Conservation (phyloP, 2,113 vertebrate genomes). For the Hylia prasina region DNA sequence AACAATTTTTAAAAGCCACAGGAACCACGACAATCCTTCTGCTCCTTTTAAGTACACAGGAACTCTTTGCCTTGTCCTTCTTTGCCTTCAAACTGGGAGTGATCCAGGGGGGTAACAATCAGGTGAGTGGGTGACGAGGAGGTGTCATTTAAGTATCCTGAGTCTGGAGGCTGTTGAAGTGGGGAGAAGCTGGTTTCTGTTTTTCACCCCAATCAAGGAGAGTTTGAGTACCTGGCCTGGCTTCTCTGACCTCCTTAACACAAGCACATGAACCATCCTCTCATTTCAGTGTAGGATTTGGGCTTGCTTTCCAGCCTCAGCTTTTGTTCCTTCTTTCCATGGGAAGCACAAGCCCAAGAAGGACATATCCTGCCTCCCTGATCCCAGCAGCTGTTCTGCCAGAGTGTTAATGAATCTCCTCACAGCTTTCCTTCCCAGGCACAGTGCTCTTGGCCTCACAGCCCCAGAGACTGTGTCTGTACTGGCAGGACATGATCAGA, state of each 20-base stretch:
- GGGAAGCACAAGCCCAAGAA: not conserved
- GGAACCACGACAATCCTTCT: not conserved
- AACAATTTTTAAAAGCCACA: not conserved
- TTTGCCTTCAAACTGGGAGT: not conserved
- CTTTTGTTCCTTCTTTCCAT: not conserved
- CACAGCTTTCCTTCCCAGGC: not conserved
- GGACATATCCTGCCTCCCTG: not conserved
- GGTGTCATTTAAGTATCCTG: not conserved
- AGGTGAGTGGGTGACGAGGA: not conserved
- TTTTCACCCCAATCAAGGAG: not conserved
- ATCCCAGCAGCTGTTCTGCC: not conserved
- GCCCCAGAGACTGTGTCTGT: not conserved
- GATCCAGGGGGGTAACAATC: accelerated
- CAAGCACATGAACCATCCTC: accelerated
- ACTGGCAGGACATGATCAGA: not conserved
- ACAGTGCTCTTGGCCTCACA: not conserved
- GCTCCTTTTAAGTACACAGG: not conserved
- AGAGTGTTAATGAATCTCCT: not conserved
- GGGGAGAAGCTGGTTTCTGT: not conserved
- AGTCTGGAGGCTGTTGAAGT: not conserved
- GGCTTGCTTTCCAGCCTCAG: not conserved
- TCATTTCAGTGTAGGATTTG: not conserved
- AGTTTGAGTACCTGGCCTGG: not conserved
- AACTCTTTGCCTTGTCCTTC: not conserved
- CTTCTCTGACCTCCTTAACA: not conserved